These are phyloP conservation scores for Cynocephalus volans DNA, from an alignment of 2,113 vertebrate genomes.

Conservation along the genomic window DNA sequence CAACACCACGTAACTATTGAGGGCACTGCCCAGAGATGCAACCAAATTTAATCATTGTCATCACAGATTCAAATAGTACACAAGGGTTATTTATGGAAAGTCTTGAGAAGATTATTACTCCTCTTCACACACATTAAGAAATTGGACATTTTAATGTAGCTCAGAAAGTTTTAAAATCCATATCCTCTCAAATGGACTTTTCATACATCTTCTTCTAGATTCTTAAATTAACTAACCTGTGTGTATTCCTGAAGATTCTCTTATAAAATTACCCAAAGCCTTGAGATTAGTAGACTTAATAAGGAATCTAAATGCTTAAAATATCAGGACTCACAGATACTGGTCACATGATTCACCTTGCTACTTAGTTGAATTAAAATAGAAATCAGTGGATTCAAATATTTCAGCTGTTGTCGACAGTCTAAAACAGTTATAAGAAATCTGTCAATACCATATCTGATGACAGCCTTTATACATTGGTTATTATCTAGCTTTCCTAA, in stretches of 20 bases:
- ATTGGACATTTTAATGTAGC: neutral
- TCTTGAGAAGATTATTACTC: neutral
- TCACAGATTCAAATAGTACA: neutral
- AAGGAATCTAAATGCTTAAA: neutral
- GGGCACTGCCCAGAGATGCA: neutral
- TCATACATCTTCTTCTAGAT: neutral
- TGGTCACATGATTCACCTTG: neutral
- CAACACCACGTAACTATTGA: neutral
- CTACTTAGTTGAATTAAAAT: conserved; percentile 25
- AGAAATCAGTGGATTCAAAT: neutral
- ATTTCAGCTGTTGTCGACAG: neutral
- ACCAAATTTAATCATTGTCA: neutral
- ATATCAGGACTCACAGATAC: neutral
- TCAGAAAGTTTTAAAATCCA: neutral
- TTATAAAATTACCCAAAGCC: conserved; percentile 15
- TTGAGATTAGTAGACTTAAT: neutral
- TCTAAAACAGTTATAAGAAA: conserved; percentile 19
- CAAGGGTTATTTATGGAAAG: neutral
- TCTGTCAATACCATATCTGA: neutral
- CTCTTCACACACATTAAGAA: neutral
- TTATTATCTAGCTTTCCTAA: neutral
- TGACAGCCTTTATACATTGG: neutral
- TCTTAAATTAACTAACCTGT: neutral
- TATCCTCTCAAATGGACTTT: neutral
- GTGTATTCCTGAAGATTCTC: neutral